Evolutionary conservation across 2,797 vertebrate genomes (phyloP).

Genomic region (Enteromius fasciolatus): DNA sequence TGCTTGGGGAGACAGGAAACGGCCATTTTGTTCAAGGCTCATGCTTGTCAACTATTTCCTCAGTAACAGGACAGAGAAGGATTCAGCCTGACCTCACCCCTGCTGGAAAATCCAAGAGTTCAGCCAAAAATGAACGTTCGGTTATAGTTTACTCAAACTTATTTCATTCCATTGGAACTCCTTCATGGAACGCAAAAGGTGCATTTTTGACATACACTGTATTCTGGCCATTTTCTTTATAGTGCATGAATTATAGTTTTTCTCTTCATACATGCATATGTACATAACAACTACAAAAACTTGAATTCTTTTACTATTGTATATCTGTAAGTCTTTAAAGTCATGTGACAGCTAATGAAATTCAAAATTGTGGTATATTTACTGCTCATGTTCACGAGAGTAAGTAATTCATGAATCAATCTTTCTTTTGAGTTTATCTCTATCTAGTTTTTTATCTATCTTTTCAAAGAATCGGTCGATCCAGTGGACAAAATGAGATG

Average conservation of each 20-base stretch:
- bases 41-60: constrained; percentile 54
- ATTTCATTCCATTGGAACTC: not conserved
- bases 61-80: constrained; percentile 44
- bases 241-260: not conserved
- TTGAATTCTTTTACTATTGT: not conserved
- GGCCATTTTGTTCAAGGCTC: constrained; percentile 51
- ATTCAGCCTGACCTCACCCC: constrained; percentile 33
- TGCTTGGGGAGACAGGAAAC: constrained; percentile 37
- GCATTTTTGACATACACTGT: not conserved
- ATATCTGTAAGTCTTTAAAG: not conserved
- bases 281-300: too few species aligned
- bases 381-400: not conserved
- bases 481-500: not conserved
- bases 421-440: not conserved
- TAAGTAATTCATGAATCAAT: not conserved
- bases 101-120: constrained; percentile 24
- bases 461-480: not conserved
- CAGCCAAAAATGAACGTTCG: constrained; percentile 20
- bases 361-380: not conserved
- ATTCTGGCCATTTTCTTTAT: not conserved
- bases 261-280: not conserved
- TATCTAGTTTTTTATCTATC: not conserved
- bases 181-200: not conserved
- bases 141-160: not conserved
- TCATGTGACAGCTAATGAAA: not conserved